Base-by-base conservation (phyloP, 2,113 vertebrate species). In the Xenopus laevis region DNA sequence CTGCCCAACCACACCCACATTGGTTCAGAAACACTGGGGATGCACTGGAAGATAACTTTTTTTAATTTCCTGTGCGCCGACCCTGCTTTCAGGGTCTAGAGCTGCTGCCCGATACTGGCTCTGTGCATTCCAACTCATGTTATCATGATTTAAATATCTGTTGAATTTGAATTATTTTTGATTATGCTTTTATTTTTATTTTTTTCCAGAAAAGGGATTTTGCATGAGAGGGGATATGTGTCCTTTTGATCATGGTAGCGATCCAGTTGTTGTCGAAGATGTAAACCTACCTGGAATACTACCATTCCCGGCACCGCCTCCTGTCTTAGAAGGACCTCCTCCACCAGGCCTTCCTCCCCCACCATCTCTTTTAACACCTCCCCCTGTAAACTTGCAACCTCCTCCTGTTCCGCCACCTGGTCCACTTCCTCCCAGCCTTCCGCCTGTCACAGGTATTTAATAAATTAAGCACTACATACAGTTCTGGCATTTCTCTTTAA, bases 171-270 rank as follows among this genome's bases (percentile, higher is more conserved):
- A n/a, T n/a, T n/a, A n/a, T n/a, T n/a, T n/a, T n/a, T 27, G 23
- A 27, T 27, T 27, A 40, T 40, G 33, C 33, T 9, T 81, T 5
- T 71, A 67, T 69, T 2, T 0, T 78, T 81, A 6, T 82, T 77
- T 1, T 50, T 76, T 20, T 86, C 81, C 86, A 99, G 97, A 99
- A 83, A 98, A 99, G 77, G 97, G 97, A 65, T 98, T 98, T 87
- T 98, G 97, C 83, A 97, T 98, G 95, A 93, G 95, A 79, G 97
- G 96, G 58, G 97, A 98, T 82, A 94, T 97, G 95, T 99, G 96
- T 84, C 95, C 94, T 65, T 99, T 98, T 73, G 96, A 99, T 87
- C 97, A 98, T 27, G 97, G 97, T 82, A 98, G 95, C 4, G 97
- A 99, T 85, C 98, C 98, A 0, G 96, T 99, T 64, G 95, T 99